Evolutionary conservation across 2,888 invertebrate genomes (phyloP).

Genomic region (Aporophyla lueneburgensis): DNA sequence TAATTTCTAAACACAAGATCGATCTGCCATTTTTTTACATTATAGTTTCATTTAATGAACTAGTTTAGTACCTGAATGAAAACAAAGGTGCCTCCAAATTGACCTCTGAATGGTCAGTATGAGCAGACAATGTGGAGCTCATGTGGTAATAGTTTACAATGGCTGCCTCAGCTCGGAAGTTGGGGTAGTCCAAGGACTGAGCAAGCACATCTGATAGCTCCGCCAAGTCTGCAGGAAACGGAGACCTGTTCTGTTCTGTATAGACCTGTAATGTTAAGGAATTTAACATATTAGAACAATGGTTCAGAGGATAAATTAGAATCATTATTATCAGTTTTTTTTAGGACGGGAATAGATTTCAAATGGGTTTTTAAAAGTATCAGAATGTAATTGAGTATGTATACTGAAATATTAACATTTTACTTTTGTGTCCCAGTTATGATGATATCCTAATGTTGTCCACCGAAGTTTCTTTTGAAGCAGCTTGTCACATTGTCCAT

Average conservation of each 20-base stretch:
- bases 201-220: slow-evolving; percentile 92
- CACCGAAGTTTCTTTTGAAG: slow-evolving; percentile 93
- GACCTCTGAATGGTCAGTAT: slow-evolving; percentile 98
- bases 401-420: slow-evolving; percentile 72
- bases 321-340: not conserved
- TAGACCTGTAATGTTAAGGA: slow-evolving; percentile 90
- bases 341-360: not conserved
- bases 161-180: slow-evolving; percentile 96
- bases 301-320: not conserved
- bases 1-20: not conserved
- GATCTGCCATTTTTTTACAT: not conserved
- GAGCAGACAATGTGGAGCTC: slow-evolving; percentile 97
- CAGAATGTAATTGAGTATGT: not conserved
- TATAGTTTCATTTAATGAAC: not conserved
- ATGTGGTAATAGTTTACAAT: slow-evolving; percentile 99
- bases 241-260: slow-evolving; percentile 92
- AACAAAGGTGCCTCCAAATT: slow-evolving; percentile 96
- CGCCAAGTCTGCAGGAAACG: slow-evolving; percentile 94
- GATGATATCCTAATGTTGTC: slow-evolving; percentile 99
- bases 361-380: not conserved
- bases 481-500: slow-evolving; percentile 79
- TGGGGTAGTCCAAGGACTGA: slow-evolving; percentile 88
- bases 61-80: slow-evolving; percentile 92
- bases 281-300: not conserved
- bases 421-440: slow-evolving; percentile 99